These are phyloP conservation scores for Magallana ariakensis DNA, from an alignment of 1,140 invertebrate genomes.

Conservation along the genomic window DNA sequence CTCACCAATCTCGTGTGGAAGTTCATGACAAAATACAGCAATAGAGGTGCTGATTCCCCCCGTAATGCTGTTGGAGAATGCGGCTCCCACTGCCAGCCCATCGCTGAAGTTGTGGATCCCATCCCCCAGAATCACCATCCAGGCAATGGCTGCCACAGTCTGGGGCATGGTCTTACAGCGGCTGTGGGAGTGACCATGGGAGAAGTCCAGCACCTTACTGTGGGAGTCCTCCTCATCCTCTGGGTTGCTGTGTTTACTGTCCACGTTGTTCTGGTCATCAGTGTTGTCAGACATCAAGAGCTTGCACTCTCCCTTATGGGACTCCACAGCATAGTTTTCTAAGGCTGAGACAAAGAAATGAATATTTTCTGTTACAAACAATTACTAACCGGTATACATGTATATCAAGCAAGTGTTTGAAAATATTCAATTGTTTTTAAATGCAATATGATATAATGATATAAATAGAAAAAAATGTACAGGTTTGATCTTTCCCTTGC, in stretches of 20 bases:
- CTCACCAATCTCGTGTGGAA: conserved; percentile 81
- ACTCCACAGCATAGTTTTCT: conserved; percentile 38
- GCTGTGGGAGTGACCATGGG: conserved; percentile 44
- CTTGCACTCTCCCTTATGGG: conserved; percentile 3
- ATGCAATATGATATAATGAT: too few relatives aligned
- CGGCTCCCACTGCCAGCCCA: conserved; percentile 81
- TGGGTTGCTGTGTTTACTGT: not conserved
- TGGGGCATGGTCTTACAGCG: conserved; percentile 45
- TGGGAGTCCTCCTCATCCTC: not conserved
- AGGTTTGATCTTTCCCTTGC: too few relatives aligned
- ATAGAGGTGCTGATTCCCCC: conserved; percentile 79
- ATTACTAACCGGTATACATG: too few relatives aligned
- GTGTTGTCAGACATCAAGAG: not conserved
- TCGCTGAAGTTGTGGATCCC: conserved; percentile 81
- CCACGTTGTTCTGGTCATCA: not conserved
- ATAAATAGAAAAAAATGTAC: too few relatives aligned
- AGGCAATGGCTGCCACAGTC: conserved; percentile 64
- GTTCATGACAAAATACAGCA: conserved; percentile 81
- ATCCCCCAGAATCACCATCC: conserved; percentile 81
- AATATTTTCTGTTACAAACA: too few relatives aligned
- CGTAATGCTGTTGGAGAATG: conserved; percentile 60
- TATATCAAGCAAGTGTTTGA: too few relatives aligned
- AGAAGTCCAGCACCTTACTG: conserved; percentile 13
- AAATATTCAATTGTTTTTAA: too few relatives aligned
- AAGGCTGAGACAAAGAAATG: not conserved